phyloP scores from a whole-genome alignment of 2,797 vertebrate species.

The Bradypodion pumilum region DNA sequence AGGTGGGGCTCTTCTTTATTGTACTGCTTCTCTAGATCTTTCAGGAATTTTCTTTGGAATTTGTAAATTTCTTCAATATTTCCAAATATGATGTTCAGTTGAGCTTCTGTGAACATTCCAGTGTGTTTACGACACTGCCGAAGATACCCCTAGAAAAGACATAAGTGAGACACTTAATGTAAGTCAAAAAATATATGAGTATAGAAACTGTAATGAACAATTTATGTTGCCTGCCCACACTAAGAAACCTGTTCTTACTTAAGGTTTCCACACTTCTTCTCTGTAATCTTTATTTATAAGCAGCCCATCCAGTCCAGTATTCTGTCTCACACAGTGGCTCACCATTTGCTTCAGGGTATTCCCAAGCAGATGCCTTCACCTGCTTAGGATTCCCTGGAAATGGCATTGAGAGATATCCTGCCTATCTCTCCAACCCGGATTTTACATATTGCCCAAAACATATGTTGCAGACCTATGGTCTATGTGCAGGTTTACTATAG shows the following conservation, averaged over 20 bases:
- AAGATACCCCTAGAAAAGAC: slow-evolving; percentile 88
- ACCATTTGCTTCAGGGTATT: no score
- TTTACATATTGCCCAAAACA: not conserved
- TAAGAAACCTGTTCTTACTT: not conserved
- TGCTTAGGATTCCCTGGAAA: no score
- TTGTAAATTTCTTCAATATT: slow-evolving; percentile 99
- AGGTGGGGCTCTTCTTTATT: slow-evolving; percentile 93
- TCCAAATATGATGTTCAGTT: slow-evolving; percentile 94
- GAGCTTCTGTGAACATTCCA: slow-evolving; percentile 90
- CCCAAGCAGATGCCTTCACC: no score
- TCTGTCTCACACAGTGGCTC: no score
- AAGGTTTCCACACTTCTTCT: not conserved
- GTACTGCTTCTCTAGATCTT: slow-evolving; percentile 94
- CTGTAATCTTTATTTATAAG: not conserved
- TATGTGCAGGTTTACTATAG: not conserved
- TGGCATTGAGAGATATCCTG: no score
- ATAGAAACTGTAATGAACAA: slow-evolving; percentile 1
- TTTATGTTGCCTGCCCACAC: not conserved
- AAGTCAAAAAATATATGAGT: slow-evolving; percentile 29
- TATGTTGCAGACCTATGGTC: not conserved
- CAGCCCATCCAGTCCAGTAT: no score
- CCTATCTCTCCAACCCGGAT: no score
- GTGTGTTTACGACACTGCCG: slow-evolving; percentile 95
- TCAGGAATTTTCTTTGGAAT: slow-evolving; percentile 95
- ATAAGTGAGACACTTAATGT: not conserved